Base-by-base conservation (phyloP, 2,797 vertebrate genomes). In the Eremophila alpestris region DNA sequence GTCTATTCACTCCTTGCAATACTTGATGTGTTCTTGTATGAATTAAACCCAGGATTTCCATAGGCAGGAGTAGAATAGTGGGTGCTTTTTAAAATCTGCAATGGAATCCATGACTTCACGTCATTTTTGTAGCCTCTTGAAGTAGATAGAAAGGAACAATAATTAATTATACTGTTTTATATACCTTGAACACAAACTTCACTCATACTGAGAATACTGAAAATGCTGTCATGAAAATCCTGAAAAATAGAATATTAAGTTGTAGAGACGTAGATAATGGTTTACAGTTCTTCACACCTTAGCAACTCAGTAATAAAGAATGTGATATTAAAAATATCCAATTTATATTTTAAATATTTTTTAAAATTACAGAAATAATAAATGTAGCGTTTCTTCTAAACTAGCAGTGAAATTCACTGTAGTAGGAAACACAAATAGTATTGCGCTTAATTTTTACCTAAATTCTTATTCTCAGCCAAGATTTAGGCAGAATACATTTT, bases 11-110 rank as follows among this genome's bases (percentile, higher is more conserved):
- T 87, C 26, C n/a, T 38, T 63, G 21, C 76, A 24, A 75, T 38
- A 41, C 15, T 48, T 67, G 17, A 46, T 41, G 14, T 68, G 20
- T 40, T 54, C 32, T 30, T 71, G 13, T 34, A 58, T 60, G 7
- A 87, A 51, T 68, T 58, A 59, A 85, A 59, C 23, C 8, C 6
- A 16, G 20, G 10, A 89, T 94, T 88, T 54, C 46, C 19, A 9
- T 38, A 68, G 40, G 38, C 49, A 60, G 34, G 16, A 76, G 27
- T 11, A 95, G 75, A 95, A 91, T 71, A 84, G 68, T 87, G 83
- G 58, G 64, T 60, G 95, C 52, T 79, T 95, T 97, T 96, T 92
- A 85, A 95, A 95, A 95, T 96, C 55, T 95, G 34, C 87, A 93
- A 81, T 68, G 92, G 85, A 94, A 65, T 87, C 90, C 79, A 93